Evolutionary conservation across 1,140 invertebrate genomes (phyloP).

Genomic region (Drosophila ananassae): DNA sequence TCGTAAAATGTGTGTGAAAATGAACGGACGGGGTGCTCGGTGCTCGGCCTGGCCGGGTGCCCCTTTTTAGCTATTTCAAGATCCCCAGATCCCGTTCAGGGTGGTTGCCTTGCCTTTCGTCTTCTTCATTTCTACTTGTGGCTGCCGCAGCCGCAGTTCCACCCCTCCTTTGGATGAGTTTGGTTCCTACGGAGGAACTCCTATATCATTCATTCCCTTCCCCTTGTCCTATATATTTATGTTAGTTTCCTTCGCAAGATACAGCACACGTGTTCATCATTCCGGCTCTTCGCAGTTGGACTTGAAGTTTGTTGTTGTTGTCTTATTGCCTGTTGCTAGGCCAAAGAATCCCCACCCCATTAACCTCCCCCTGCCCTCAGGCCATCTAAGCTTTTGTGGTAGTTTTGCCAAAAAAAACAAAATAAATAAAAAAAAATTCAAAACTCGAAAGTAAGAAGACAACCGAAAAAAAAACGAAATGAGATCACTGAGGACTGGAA

Average conservation of each 20-base stretch:
- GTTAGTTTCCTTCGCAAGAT: slow-evolving; percentile 25
- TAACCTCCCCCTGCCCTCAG: slow-evolving; percentile 12
- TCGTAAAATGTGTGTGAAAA: slow-evolving; percentile 76
- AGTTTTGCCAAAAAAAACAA: slow-evolving; percentile 35
- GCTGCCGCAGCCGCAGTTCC: background rate
- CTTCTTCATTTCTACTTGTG: background rate
- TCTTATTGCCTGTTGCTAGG: slow-evolving; percentile 60
- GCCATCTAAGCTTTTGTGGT: slow-evolving; percentile 43
- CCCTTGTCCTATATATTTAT: slow-evolving; percentile 4
- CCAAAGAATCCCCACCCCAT: slow-evolving; percentile 17
- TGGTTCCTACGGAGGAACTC: background rate
- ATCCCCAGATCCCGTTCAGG: slow-evolving; percentile 51
- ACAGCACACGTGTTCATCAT: slow-evolving; percentile 61
- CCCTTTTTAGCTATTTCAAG: background rate
- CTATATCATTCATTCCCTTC: background rate
- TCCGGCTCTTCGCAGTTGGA: slow-evolving; percentile 5
- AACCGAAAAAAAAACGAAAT: slow-evolving; percentile 27
- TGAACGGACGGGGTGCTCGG: slow-evolving; percentile 50
- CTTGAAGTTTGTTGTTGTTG: slow-evolving; percentile 2
- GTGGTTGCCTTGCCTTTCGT: slow-evolving; percentile 47
- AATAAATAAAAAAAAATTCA: background rate
- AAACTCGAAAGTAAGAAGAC: background rate
- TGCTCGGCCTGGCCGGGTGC: background rate
- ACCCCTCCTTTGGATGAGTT: background rate
- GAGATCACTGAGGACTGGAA: slow-evolving; percentile 50